Evolutionary conservation across 2,888 invertebrate genomes (phyloP).

Genomic region (Linnaemya tessellans): DNA sequence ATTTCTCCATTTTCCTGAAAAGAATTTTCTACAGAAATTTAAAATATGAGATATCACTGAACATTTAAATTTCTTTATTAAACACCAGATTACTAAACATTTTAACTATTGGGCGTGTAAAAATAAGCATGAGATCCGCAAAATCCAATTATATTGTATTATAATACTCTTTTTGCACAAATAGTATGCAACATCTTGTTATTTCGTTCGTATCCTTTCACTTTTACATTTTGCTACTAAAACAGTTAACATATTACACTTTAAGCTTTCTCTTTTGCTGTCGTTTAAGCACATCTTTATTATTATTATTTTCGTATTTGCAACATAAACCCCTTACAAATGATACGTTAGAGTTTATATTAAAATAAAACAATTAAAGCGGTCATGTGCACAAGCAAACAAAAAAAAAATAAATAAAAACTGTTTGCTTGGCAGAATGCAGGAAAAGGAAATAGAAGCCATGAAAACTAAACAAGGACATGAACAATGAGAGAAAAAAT

Average conservation of each 20-base stretch:
- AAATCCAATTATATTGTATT: no score
- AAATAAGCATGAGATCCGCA: no score
- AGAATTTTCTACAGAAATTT: no score
- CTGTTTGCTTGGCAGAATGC: conserved; percentile 5
- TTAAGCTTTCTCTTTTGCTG: not conserved
- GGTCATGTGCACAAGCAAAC: not conserved
- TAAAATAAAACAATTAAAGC: not conserved
- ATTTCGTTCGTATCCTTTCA: not conserved
- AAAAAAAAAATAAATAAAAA: not conserved
- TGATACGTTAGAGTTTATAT: not conserved
- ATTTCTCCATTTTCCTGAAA: no score
- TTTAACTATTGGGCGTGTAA: no score
- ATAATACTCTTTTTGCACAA: no score
- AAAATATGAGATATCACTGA: no score
- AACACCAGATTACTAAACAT: no score
- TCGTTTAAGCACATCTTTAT: not conserved
- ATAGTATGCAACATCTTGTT: no score
- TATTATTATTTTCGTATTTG: no score
- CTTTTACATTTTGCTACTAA: not conserved
- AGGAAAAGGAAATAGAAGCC: conserved; percentile 34
- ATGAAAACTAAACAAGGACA: conserved; percentile 63
- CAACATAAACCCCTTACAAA: not conserved
- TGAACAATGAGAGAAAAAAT: conserved; percentile 25
- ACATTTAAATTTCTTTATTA: no score
- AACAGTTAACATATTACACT: not conserved